Conservation (phyloP, 2,797 vertebrate species). For the Urophycis tenuis region DNA sequence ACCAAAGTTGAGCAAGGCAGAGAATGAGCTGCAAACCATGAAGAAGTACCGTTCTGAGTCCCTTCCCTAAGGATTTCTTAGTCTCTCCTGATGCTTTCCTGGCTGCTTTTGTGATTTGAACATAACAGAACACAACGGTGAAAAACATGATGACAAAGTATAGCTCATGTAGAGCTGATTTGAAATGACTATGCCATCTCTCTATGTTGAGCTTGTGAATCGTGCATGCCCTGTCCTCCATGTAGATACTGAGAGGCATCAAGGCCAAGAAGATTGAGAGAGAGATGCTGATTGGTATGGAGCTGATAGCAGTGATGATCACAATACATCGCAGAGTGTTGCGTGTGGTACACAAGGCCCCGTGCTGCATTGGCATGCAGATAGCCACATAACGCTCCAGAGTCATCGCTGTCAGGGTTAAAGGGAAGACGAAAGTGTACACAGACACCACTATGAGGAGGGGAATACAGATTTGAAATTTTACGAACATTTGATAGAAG, state of each 20-base stretch:
- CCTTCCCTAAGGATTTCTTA: conserved; percentile 42
- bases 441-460: neutral
- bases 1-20: conserved; percentile 47
- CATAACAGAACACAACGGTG: conserved; percentile 39
- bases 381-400: conserved; percentile 62
- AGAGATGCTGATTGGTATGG: conserved; percentile 18
- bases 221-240: neutral
- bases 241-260: neutral
- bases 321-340: conserved; percentile 29
- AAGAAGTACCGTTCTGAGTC: conserved; percentile 45
- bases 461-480: conserved; percentile 34
- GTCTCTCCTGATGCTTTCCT: conserved; percentile 43
- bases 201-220: conserved; percentile 20
- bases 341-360: conserved; percentile 39
- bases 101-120: conserved; percentile 45
- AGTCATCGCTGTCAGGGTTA: conserved; percentile 60
- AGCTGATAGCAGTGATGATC: conserved; percentile 43
- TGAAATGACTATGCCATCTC: conserved; percentile 37
- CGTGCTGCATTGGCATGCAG: conserved; percentile 57
- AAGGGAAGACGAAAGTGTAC: conserved; percentile 35
- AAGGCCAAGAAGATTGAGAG: conserved; percentile 31
- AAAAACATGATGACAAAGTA: conserved; percentile 48
- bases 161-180: conserved; percentile 26
- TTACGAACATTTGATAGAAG: conserved; percentile 10
- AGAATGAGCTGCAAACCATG: conserved; percentile 53